These are phyloP conservation scores for Hylomyscus alleni DNA, from an alignment of 2,797 vertebrate species.

Conservation along the genomic window DNA sequence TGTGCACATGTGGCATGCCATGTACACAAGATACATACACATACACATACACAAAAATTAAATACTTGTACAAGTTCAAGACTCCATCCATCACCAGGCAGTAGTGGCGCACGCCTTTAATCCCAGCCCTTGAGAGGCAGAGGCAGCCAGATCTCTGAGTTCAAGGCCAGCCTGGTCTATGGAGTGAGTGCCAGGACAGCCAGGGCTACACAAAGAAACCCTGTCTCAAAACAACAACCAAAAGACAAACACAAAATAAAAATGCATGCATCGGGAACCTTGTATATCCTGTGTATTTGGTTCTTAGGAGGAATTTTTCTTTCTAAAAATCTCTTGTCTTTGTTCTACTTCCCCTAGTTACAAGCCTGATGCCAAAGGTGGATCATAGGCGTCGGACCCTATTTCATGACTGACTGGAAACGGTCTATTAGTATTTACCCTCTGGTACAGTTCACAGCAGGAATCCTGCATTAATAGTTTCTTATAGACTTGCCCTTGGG, in stretches of 20 bases:
- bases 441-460: not conserved
- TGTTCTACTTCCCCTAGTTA: not conserved
- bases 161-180: not conserved
- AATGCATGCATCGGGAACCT: not conserved
- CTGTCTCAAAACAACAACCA: not conserved
- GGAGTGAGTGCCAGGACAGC: not conserved
- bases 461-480: not conserved
- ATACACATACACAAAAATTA: not conserved
- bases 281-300: not conserved
- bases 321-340: not conserved
- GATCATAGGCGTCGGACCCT: not conserved
- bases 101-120: not conserved
- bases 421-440: not conserved
- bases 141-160: not conserved
- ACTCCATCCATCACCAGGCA: not conserved
- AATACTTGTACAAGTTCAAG: not conserved
- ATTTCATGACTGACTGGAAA: conserved; percentile 2
- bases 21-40: not conserved
- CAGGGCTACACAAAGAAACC: not conserved
- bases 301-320: not conserved
- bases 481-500: not conserved
- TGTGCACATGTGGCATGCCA: not conserved
- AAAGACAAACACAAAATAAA: not conserved
- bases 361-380: not conserved
- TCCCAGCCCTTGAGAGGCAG: not conserved